Evolutionary conservation across 2,888 invertebrate genomes (phyloP).

Genomic region (Acrobasis suavella): DNA sequence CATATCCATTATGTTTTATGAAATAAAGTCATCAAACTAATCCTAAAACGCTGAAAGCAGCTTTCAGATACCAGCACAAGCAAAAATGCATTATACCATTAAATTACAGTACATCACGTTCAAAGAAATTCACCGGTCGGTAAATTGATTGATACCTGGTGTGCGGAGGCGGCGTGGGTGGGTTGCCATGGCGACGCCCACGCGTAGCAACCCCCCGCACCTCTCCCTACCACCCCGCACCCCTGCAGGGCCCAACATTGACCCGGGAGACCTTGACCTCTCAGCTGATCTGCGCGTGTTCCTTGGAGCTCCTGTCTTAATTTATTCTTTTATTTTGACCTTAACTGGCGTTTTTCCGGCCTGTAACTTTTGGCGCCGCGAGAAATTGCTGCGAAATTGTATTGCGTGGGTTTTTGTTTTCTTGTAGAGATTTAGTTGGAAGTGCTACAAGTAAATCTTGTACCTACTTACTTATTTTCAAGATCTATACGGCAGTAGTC

Average conservation of each 20-base stretch:
- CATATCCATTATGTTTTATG: no score
- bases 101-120: conserved; percentile 43
- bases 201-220: conserved; percentile 43
- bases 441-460: not conserved
- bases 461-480: no score
- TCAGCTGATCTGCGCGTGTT: conserved; percentile 67
- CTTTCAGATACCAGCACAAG: not conserved
- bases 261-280: conserved; percentile 77
- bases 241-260: conserved; percentile 53
- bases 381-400: not conserved
- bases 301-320: conserved; percentile 19
- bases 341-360: conserved; percentile 10
- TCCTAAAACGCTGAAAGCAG: not conserved
- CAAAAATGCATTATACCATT: conserved; percentile 40
- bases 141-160: conserved; percentile 75
- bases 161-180: conserved; percentile 67
- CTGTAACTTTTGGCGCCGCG: not conserved
- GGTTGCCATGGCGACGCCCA: conserved; percentile 74
- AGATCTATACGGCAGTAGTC: no score
- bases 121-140: conserved; percentile 44
- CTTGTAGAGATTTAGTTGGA: not conserved
- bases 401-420: not conserved
- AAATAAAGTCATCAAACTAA: not conserved
- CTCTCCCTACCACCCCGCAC: conserved; percentile 29
- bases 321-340: conserved; percentile 19